Conservation (phyloP, 2,888 invertebrate species). For the Odontomyia ornata region DNA sequence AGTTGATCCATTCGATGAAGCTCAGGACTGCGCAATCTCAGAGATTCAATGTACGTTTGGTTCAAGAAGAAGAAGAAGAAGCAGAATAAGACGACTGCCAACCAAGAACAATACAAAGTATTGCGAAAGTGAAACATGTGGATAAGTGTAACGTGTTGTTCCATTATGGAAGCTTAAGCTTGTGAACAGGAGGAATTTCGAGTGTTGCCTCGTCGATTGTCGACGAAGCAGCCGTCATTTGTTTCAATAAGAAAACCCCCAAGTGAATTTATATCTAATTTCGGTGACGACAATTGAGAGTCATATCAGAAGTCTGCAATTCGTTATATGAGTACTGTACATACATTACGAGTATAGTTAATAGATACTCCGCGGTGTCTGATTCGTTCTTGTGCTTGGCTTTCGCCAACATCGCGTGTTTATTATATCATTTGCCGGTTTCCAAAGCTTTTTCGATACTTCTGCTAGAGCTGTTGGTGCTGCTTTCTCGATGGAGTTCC, state of each 20-base stretch:
- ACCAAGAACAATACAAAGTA: background rate
- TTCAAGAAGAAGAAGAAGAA: background rate
- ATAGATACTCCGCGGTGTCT: no score
- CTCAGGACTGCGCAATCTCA: background rate
- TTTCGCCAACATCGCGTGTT: background rate
- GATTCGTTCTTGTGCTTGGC: background rate
- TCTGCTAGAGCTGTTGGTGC: background rate
- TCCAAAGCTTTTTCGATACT: slow-evolving; percentile 18
- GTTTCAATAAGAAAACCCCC: background rate
- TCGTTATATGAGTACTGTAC: background rate
- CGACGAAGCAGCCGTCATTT: background rate
- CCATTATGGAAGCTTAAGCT: background rate
- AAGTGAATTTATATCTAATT: slow-evolving; percentile 4
- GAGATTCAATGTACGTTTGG: background rate
- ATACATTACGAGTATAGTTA: background rate
- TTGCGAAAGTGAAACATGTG: background rate
- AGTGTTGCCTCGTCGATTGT: background rate
- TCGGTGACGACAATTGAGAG: background rate
- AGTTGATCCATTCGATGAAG: background rate
- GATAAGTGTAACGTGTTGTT: background rate
- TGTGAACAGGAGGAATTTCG: background rate
- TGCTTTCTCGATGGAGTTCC: no score
- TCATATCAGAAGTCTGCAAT: background rate
- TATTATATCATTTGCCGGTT: slow-evolving; percentile 26
- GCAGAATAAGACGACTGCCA: no score